Evolutionary conservation across 2,797 vertebrate species (phyloP), one percentile per base, ranked within the genome.

Genomic region (Sardinella longiceps): DNA sequence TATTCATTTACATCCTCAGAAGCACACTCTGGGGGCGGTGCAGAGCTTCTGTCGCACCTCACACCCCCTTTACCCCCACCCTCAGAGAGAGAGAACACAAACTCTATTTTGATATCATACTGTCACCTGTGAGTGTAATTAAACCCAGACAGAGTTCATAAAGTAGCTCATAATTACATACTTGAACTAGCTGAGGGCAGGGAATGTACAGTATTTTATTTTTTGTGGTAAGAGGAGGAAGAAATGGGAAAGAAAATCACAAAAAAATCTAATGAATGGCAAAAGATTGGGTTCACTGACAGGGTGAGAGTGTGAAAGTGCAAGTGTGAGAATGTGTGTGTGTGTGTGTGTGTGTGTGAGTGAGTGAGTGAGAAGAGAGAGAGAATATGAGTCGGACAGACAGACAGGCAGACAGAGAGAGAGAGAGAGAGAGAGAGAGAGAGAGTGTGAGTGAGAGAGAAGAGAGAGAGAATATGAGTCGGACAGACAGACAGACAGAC

Each of bases 161-260:
- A 85, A 90, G 51, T 80, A 85, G 83, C 58, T 77, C 63, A 81
- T 88, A 88, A 89, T 85, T 86, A 84, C 50, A 77, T 33, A 77
- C 51, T 82, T 81, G 82, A 66, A 83, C 56, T 60, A 87, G 48
- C 87, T 83, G 70, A 85, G 12, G 37, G 39, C 25, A 50, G 58
- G 56, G 87, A 84, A 83, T 84, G 48, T 43, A 33, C 28, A 80
- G 80, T 74, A 53, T n/a, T n/a, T n/a, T n/a, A n/a, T n/a, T 74
- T 85, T 85, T 46, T 48, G 58, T 33, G 30, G 70, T 9, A 5
- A 43, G 33, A 28, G 15, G 5, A 43, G 33, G 20, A 28, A 66
- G 33, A 70, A 70, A 2, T 80, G 80, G 81, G 63, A 28, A 80
- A 48, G 82, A 87, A 90, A 92, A 88, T 50, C 87, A 86, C 2